These are phyloP conservation scores for Butastur rufipennis DNA, from an alignment of 2,113 vertebrate species.

Conservation along the genomic window DNA sequence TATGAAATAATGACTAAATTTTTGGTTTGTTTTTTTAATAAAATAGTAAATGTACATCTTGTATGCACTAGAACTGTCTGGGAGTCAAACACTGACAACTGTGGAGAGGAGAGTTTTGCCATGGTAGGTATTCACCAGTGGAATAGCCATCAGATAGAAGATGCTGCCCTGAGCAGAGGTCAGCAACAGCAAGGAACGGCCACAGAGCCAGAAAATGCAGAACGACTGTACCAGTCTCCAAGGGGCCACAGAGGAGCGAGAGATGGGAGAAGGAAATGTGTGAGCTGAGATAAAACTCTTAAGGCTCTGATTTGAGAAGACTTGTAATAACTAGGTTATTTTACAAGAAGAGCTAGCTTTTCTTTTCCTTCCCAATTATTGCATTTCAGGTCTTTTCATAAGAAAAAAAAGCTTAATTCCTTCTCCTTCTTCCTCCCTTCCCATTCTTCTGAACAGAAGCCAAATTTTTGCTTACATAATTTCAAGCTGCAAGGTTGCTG, in stretches of 20 bases:
- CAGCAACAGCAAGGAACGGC: not conserved
- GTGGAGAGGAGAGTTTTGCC: not conserved
- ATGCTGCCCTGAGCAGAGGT: not conserved
- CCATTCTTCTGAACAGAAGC: not conserved
- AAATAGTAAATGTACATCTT: not conserved
- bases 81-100: not conserved
- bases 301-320: not conserved
- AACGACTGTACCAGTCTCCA: not conserved
- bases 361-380: constrained; percentile 2
- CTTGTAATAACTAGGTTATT: not conserved
- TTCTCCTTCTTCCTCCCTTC: not conserved
- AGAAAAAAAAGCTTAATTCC: not conserved
- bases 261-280: not conserved
- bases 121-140: not conserved
- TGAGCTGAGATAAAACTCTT: not conserved
- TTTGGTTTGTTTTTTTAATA: not conserved
- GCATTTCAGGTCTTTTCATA: not conserved
- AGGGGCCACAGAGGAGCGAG: not conserved
- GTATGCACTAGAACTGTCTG: not conserved
- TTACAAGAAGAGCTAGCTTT: not conserved
- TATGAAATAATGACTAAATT: not conserved
- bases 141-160: not conserved
- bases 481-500: not conserved
- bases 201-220: fast-evolving
- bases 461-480: not conserved